Base-by-base conservation (phyloP, 2,888 invertebrate genomes). In the Andrena dorsata region DNA sequence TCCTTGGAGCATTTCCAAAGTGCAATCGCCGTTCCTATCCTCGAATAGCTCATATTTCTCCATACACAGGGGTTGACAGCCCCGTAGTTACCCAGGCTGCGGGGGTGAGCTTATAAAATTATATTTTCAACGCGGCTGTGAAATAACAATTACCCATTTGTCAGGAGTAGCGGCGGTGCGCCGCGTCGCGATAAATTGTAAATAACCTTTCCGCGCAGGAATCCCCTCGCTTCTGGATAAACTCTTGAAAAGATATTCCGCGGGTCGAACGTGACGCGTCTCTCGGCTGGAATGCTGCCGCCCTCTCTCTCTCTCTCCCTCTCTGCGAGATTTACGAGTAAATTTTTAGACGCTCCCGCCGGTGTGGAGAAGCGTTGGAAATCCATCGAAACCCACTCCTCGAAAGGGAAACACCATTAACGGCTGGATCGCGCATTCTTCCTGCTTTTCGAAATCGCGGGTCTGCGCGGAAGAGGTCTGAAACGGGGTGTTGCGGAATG, bases 221-320 rank as follows among this genome's bases (percentile, higher is more conserved):
- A 77, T 72, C 65, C 51, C 41, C 7, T 49, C 23, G 58, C 63
- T 69, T 69, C 41, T 53, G 77, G 58, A 73, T 76, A 56, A 49
- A 76, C 73, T 61, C 41, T 58, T 47, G 53, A 81, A 81, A 77
- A 75, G 82, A 60, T 74, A 85, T 81, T 81, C 68, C 70, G 0
- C 56, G 41, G 63, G 28, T 70, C 69, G 77, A 70, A 80, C 76
- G 76, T 61, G 74, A 58, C 56, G 65, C 64, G 32, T 69, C 65
- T 77, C 82, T 69, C 56, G 76, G 47, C 51, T n/a, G 73, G 66
- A 80, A 75, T 20, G 70, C 5, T 7, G 23, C 10, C 13, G 8
- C 8, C 30, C n/a, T 6, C 35, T 35, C 23, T 66, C 30, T n/a
- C 35, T 35, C 23, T 66, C 30, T n/a, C n/a, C 6, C 35, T 64